Evolutionary conservation across 2,113 vertebrate species (phyloP).

Genomic region (Nansenia antarctica): DNA sequence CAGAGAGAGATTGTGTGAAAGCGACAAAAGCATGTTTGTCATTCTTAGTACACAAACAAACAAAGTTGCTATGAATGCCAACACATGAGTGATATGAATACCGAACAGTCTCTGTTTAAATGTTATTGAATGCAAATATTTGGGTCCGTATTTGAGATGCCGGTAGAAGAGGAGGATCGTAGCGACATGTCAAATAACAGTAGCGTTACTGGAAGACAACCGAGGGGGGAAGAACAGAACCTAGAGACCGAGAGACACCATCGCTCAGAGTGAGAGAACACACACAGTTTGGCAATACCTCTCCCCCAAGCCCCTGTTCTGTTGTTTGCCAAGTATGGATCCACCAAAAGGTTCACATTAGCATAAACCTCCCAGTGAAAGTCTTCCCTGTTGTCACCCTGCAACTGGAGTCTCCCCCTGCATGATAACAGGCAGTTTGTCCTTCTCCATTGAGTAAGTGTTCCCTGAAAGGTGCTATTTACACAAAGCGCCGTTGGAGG

Average conservation of each 20-base stretch:
- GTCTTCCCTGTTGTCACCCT: not conserved
- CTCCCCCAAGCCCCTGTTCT: slow-evolving; percentile 32
- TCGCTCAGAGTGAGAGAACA: slow-evolving; percentile 8
- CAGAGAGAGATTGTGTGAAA: not conserved
- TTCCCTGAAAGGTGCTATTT: slow-evolving; percentile 24
- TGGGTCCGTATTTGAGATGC: slow-evolving; percentile 13
- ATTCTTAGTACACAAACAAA: slow-evolving; percentile 7
- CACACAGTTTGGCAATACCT: slow-evolving; percentile 26
- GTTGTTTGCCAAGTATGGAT: slow-evolving; percentile 60
- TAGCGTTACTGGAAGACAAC: not conserved
- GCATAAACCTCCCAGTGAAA: slow-evolving; percentile 52
- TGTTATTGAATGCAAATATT: slow-evolving; percentile 42
- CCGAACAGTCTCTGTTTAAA: slow-evolving; percentile 34
- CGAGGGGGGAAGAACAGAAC: not conserved
- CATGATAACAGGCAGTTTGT: slow-evolving; percentile 26
- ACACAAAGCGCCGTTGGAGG: not conserved
- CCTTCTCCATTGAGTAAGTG: slow-evolving; percentile 23
- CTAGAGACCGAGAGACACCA: not conserved
- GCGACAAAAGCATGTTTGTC: not conserved
- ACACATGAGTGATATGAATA: slow-evolving; percentile 4
- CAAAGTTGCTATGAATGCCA: slow-evolving; percentile 9
- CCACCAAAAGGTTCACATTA: slow-evolving; percentile 63
- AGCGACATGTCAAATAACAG: not conserved
- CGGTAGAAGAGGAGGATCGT: not conserved
- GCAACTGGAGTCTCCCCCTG: not conserved